Percentiles rank a stretch among this genome's conserved stretches.
These are phyloP conservation scores for Ophioderma brevispina DNA, from an alignment of 35 echinoderm and acorn worm species.

Conservation along the genomic window DNA sequence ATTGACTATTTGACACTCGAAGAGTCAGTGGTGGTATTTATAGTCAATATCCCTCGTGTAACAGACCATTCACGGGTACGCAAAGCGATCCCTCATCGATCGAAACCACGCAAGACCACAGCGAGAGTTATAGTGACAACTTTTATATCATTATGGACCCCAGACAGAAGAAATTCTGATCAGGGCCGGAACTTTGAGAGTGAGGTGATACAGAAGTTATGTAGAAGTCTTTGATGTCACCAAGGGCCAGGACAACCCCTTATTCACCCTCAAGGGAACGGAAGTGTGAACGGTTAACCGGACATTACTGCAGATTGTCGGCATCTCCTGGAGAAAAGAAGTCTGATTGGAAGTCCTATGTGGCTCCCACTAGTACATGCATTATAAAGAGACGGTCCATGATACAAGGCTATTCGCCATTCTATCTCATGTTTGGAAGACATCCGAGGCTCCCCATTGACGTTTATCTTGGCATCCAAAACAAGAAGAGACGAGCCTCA, in stretches of 20 bases:
- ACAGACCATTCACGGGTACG: slow-evolving; percentile 51
- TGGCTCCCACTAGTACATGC: no score
- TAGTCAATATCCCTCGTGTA: slow-evolving; percentile 24
- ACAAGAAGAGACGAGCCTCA: no score
- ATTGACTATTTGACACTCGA: slow-evolving; percentile 62
- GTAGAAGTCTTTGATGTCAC: slow-evolving; percentile 23
- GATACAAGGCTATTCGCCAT: no score
- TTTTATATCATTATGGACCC: slow-evolving; percentile 24
- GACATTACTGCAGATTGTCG: neutral
- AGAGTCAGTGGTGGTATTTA: slow-evolving; percentile 6
- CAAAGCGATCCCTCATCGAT: slow-evolving; percentile 38
- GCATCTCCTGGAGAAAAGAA: no score
- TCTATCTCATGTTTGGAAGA: no score
- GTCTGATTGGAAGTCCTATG: no score
- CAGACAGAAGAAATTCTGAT: slow-evolving; percentile 40
- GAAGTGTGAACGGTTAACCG: slow-evolving; percentile 52
- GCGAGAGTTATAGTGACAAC: slow-evolving; percentile 45
- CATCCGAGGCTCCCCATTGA: no score
- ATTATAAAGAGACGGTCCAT: no score
- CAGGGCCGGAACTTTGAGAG: no score
- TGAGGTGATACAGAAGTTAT: slow-evolving; percentile 27
- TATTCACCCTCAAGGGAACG: slow-evolving; percentile 63
- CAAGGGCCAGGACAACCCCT: slow-evolving; percentile 44
- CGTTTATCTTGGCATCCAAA: no score
- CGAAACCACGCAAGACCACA: slow-evolving; percentile 26